Evolutionary conservation across 2,797 vertebrate genomes (phyloP).

Genomic region (Microtus agrestis): DNA sequence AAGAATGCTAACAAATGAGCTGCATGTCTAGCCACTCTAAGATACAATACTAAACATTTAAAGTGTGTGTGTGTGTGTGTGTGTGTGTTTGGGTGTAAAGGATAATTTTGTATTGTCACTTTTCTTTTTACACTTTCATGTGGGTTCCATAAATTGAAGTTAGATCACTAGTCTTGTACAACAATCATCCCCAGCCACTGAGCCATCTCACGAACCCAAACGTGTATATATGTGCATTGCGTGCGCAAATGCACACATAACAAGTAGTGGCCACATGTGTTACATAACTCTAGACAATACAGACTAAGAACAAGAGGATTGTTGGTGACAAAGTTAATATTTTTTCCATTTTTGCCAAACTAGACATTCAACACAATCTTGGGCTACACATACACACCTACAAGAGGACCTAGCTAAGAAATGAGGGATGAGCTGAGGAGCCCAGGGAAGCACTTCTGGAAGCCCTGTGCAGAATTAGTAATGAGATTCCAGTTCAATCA

Average conservation of each 20-base stretch:
- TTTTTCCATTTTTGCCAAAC: conserved; percentile 1
- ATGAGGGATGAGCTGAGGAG: neutral
- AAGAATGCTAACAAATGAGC: neutral
- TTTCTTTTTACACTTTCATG: neutral
- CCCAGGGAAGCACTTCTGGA: neutral
- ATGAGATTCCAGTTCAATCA: neutral
- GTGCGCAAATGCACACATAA: neutral
- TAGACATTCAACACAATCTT: neutral
- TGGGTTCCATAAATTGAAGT: neutral
- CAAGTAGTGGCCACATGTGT: neutral
- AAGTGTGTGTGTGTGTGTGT: neutral
- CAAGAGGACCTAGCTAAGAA: neutral
- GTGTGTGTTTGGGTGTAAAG: neutral
- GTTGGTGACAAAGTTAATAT: neutral
- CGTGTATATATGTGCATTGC: neutral
- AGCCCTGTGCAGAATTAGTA: neutral
- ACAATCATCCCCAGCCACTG: neutral
- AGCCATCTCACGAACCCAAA: neutral
- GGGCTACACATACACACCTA: neutral
- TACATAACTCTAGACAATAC: neutral
- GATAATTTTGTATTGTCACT: neutral
- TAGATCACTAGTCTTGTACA: neutral
- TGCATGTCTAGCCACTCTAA: neutral
- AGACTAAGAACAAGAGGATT: neutral
- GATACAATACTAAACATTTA: neutral